Percentiles rank a stretch among this genome's conserved stretches.
These are phyloP conservation scores for Uria aalge DNA, from an alignment of 2,113 vertebrate species.

Conservation along the genomic window DNA sequence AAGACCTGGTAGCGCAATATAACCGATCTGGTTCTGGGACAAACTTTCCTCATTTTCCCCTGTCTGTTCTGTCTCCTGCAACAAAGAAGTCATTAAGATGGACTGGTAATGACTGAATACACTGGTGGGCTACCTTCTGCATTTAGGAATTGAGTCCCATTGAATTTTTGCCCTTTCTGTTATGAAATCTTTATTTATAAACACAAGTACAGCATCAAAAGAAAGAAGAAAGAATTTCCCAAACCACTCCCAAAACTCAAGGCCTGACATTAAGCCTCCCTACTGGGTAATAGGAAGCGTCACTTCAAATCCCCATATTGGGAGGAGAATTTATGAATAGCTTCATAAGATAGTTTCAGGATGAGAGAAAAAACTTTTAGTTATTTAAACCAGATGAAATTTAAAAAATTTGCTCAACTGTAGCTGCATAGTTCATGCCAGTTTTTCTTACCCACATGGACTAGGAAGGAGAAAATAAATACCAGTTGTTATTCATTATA, in stretches of 20 bases:
- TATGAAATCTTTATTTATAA: neutral
- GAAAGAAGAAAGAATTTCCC: neutral
- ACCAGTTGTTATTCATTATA: neutral
- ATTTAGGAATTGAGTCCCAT: neutral
- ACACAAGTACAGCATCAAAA: neutral
- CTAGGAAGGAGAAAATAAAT: neutral
- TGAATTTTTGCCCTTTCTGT: neutral
- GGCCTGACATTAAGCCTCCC: neutral
- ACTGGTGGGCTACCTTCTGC: neutral
- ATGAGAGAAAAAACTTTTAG: neutral
- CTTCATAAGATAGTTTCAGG: neutral
- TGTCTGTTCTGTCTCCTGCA: neutral
- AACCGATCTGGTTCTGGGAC: neutral
- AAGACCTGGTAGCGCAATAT: neutral
- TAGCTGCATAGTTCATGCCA: neutral
- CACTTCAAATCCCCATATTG: neutral
- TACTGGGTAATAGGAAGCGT: neutral
- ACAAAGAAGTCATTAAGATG: neutral
- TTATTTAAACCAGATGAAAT: constrained; percentile 5
- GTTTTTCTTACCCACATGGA: neutral
- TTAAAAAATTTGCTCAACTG: neutral
- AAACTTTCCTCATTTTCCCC: neutral
- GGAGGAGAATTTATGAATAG: neutral
- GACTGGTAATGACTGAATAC: neutral
- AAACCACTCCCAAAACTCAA: neutral